These are phyloP conservation scores for Nephotettix cincticeps DNA, from an alignment of 1,140 invertebrate species.

Conservation along the genomic window DNA sequence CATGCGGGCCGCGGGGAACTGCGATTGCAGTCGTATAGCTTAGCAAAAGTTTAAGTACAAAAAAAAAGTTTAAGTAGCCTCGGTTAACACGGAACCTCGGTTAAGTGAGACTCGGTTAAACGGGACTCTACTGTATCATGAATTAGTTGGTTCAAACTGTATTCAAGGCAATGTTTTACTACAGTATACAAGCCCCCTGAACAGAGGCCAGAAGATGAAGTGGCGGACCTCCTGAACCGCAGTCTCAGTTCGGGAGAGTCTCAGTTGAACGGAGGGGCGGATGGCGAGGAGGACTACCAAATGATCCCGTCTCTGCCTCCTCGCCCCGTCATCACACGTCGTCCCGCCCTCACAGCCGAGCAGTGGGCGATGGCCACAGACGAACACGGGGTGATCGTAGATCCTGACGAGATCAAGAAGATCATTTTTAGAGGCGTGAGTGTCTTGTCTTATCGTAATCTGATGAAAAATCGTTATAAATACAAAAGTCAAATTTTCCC, in stretches of 20 bases:
- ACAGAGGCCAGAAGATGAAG: slow-evolving; percentile 52
- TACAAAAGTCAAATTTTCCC: too few relatives aligned
- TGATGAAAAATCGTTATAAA: too few relatives aligned
- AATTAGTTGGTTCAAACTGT: too few relatives aligned
- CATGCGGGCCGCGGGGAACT: too few relatives aligned
- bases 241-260: slow-evolving; percentile 56
- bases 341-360: slow-evolving; percentile 67
- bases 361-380: slow-evolving; percentile 81
- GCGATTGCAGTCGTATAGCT: too few relatives aligned
- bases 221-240: slow-evolving; percentile 49
- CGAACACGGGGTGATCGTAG: slow-evolving; percentile 69
- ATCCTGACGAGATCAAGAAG: slow-evolving; percentile 67
- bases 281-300: slow-evolving; percentile 64
- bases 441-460: slow-evolving; percentile 24
- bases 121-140: too few relatives aligned
- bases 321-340: slow-evolving; percentile 52
- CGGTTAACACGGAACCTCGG: too few relatives aligned
- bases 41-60: too few relatives aligned
- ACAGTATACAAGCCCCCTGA: slow-evolving; percentile 55
- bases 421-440: slow-evolving; percentile 89
- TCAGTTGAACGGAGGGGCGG: slow-evolving; percentile 50
- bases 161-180: too few relatives aligned
- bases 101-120: too few relatives aligned
- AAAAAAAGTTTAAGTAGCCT: too few relatives aligned
- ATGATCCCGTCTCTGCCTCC: slow-evolving; percentile 59